phyloP scores from a whole-genome alignment of 2,888 invertebrate genomes.

The Epinotia demarniana region DNA sequence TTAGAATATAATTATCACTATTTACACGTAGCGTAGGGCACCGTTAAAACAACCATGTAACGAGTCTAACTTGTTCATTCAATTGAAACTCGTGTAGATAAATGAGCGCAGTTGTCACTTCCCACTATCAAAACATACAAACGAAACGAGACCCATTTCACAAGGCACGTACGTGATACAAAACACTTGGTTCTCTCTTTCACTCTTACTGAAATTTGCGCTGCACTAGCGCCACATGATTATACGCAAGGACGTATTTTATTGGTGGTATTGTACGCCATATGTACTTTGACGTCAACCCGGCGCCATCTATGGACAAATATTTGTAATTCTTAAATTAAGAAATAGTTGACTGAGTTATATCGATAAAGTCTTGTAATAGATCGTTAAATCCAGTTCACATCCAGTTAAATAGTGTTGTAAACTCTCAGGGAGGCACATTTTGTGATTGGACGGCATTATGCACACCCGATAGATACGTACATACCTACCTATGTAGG shows the following conservation, averaged over 20 bases:
- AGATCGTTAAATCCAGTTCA: not conserved
- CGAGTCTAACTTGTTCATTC: constrained; percentile 49
- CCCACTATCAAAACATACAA: constrained; percentile 51
- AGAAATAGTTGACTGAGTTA: constrained; percentile 60
- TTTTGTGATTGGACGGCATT: too few species aligned
- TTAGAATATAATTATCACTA: constrained; percentile 47
- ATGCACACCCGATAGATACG: too few species aligned
- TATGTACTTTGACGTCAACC: constrained; percentile 5
- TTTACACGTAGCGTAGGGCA: constrained; percentile 46
- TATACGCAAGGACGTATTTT: constrained; percentile 12
- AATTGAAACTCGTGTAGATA: constrained; percentile 54
- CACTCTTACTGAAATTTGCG: constrained; percentile 47
- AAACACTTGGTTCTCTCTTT: constrained; percentile 63
- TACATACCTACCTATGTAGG: too few species aligned
- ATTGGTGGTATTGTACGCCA: constrained; percentile 48
- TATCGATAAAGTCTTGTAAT: constrained; percentile 48
- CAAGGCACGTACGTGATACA: constrained; percentile 39
- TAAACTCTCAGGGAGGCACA: not conserved
- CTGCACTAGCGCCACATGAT: constrained; percentile 51
- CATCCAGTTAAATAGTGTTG: not conserved
- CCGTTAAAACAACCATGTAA: constrained; percentile 51
- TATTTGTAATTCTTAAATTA: constrained; percentile 14
- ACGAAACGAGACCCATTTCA: constrained; percentile 42
- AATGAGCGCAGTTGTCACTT: constrained; percentile 48
- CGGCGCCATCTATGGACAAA: constrained; percentile 49